Base-by-base conservation (phyloP, 2,797 vertebrate species). In the Pachyuromys duprasi region DNA sequence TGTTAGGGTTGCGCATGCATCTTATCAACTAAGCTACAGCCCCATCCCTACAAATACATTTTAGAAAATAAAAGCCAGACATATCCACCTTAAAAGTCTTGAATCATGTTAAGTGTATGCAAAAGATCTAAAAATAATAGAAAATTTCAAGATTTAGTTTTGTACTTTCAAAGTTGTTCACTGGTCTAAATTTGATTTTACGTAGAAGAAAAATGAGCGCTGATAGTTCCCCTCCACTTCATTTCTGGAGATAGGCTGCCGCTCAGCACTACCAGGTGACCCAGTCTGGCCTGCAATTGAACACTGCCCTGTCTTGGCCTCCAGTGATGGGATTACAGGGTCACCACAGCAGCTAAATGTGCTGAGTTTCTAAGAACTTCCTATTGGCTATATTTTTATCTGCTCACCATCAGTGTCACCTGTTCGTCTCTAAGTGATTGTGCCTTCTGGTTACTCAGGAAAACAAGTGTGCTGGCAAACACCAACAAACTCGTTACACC, bases 31-130 rank as follows among this genome's bases (percentile, higher is more conserved):
- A 5, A 57, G 67, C 84, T 57, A 31, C 14, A 72, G 18, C 1
- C n/a, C n/a, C 33, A 57, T 13, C 26, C 53, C 0, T 3, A 86
- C 1, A 45, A 55, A 79, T 15, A 55, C 6, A 45, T 26, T 87
- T 91, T 70, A 60, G 57, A 90, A 94, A 94, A 93, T 36, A 92
- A 1, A 94, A 2, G 65, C 2, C 42, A 84, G 20, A 75, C n/a
- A 84, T 31, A 95, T 6, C 84, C 62, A 87, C 13, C 87, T 96
- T 74, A 53, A 89, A 95, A 97, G 89, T 89, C 31, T 69, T 86
- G 28, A 93, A 89, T 83, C 20, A 74, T 33, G 86, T 76, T 63
- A 45, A 89, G 67, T 36, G 60, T 84, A 62, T 57, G 5, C 53
- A 88, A 94, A 74, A 33, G 20, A 87, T 45, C 75, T 3, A 80